Percentiles rank a stretch among this genome's conserved stretches.
Evolutionary conservation across 2,113 vertebrate species (phyloP).

Genomic region (Daubentonia madagascariensis): DNA sequence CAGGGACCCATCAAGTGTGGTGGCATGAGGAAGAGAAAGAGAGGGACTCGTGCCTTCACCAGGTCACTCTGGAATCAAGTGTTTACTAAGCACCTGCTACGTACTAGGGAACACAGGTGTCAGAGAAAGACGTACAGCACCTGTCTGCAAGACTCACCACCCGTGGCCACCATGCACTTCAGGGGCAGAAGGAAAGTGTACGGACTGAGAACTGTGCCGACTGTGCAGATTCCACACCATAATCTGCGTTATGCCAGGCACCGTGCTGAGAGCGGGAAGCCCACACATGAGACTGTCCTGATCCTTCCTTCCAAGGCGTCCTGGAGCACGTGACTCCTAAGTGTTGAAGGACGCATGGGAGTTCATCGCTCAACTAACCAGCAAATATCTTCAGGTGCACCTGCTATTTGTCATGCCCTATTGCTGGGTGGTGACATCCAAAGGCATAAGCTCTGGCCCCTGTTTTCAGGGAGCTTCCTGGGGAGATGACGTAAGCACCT

Average conservation of each 20-base stretch:
- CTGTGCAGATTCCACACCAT: accelerated
- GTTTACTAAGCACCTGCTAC: background rate
- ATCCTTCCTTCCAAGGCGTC: background rate
- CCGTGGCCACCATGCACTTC: background rate
- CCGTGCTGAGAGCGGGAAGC: background rate
- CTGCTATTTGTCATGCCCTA: background rate
- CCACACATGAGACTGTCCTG: background rate
- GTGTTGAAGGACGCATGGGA: background rate
- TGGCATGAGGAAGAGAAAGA: background rate
- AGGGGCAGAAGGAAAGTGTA: background rate
- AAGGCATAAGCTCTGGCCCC: background rate
- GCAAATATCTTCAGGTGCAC: accelerated
- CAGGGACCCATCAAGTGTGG: background rate
- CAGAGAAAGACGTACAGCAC: background rate
- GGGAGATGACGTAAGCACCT: background rate
- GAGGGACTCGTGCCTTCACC: accelerated
- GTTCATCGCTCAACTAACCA: background rate
- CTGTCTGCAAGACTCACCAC: accelerated
- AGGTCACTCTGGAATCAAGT: background rate
- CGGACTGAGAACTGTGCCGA: too few relatives aligned
- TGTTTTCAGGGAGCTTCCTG: background rate
- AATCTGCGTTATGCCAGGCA: background rate
- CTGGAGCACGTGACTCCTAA: accelerated
- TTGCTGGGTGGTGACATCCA: background rate
- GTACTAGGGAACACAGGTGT: background rate